Base-by-base conservation (phyloP, 2,888 invertebrate species). In the Strigamia maritima region DNA sequence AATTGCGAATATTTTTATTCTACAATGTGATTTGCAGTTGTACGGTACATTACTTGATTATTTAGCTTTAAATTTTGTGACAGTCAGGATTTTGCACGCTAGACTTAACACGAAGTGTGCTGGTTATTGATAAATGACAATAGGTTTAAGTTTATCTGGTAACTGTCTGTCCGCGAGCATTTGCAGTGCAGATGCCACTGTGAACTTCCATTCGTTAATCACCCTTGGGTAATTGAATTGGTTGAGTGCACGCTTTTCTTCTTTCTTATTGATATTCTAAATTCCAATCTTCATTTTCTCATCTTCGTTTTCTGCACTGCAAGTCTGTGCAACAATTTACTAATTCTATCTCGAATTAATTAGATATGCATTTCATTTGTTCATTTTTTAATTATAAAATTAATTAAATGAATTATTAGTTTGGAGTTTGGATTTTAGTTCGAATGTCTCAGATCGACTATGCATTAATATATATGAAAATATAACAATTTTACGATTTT, bases 121-220 rank as follows among this genome's bases (percentile, higher is more conserved):
- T 16, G 14, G 70, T 24, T 70, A 70, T 70, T 70, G 70, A 70
- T 70, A 70, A 70, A 70, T n/a, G 70, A 28, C 70, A 70, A 70
- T 70, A n/a, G 70, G 14, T 70, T 28, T 70, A 70, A 70, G 28
- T 28, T 14, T 1, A 26, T 70, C 70, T 70, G 26, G 19, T 26
- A 28, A 24, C 14, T 16, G 26, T 70, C 70, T 70, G 24, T 70
- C 26, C 14, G 24, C 28, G 26, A 70, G 26, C 70, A 28, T 70
- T 28, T 70, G 70, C 28, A 3, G 28, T n/a, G 14, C 70, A 24
- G 70, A 28, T 8, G 70, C 70, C 16, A 8, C 70, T 28, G 28
- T 70, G 28, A 70, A 70, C 70, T 70, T 70, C 28, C 70, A 70
- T 70, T 16, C 70, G 70, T 28, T 70, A 70, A 70, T 70, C 70